phyloP scores from a whole-genome alignment of 1,140 invertebrate species.

The Pogonus chalceus region DNA sequence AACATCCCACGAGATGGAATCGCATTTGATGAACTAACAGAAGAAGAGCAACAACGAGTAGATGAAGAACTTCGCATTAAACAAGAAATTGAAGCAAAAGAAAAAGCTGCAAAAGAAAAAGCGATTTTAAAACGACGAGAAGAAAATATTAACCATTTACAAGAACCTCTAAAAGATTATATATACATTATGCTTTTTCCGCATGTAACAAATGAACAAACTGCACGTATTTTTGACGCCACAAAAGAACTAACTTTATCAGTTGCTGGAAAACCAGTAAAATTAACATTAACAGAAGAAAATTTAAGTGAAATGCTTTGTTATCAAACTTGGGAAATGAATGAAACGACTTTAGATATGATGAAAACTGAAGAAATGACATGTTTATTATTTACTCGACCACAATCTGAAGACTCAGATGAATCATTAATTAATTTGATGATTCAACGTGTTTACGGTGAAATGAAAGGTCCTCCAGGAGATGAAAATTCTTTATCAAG shows the following conservation, averaged over 20 bases:
- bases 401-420: not conserved
- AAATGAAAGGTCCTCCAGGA: slow-evolving; percentile 18
- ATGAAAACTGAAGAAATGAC: not conserved
- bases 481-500: slow-evolving; percentile 24
- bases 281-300: slow-evolving; percentile 2
- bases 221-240: slow-evolving; percentile 21
- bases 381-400: not conserved
- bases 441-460: slow-evolving; percentile 19
- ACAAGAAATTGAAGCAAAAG: slow-evolving; percentile 23
- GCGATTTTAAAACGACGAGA: slow-evolving; percentile 32
- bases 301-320: not conserved
- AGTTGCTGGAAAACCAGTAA: slow-evolving; percentile 33
- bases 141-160: slow-evolving; percentile 35
- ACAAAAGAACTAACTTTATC: slow-evolving; percentile 29
- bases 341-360: slow-evolving; percentile 18
- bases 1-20: slow-evolving; percentile 2
- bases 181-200: slow-evolving; percentile 29
- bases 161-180: slow-evolving; percentile 35
- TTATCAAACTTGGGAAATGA: slow-evolving; percentile 7
- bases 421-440: slow-evolving; percentile 14
- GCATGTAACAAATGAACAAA: slow-evolving; percentile 22
- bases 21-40: slow-evolving; percentile 16
- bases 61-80: slow-evolving; percentile 25
- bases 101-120: slow-evolving; percentile 30
- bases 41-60: slow-evolving; percentile 37